Evolutionary conservation across 2,888 invertebrate species (phyloP).

Genomic region (Trichogramma dendrolimi): DNA sequence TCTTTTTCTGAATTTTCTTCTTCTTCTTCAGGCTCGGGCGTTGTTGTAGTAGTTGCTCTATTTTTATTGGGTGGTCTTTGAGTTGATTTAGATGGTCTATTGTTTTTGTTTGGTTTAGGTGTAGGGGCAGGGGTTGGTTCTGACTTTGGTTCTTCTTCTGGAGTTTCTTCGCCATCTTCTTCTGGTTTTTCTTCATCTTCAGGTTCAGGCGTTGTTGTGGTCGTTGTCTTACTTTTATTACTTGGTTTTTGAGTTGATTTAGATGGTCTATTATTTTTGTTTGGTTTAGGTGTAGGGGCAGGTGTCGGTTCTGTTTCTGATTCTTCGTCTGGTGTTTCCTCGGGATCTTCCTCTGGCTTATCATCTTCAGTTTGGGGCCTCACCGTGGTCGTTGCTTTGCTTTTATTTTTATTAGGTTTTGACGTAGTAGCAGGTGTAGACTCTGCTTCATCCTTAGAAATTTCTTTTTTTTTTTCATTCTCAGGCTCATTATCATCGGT

Average conservation of each 20-base stretch:
- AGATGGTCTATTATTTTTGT: not conserved
- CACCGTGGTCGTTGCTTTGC: not conserved
- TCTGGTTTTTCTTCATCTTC: not conserved
- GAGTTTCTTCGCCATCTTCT: not conserved
- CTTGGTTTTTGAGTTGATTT: not conserved
- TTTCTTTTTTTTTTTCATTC: not conserved
- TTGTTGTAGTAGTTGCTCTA: conserved; percentile 4
- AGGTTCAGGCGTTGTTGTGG: not conserved
- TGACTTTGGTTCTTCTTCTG: conserved; percentile 1
- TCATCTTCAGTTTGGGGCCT: not conserved
- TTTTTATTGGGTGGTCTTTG: conserved; percentile 3
- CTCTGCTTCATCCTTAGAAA: not conserved
- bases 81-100: conserved; percentile 2
- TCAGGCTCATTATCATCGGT: conserved; percentile 19
- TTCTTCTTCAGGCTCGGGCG: conserved; percentile 4
- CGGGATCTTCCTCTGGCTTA: not conserved
- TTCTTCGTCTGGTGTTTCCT: not conserved
- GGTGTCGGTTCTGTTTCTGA: not conserved
- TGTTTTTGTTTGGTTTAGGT: not conserved
- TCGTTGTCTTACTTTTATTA: not conserved
- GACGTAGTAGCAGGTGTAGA: too few species aligned
- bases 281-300: not conserved
- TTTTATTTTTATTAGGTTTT: too few species aligned
- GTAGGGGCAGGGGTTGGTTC: not conserved
- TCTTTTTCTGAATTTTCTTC: conserved; percentile 4